A percentile compares a stretch with the other conserved stretches of the same genome.
Evolutionary conservation across 2,113 vertebrate genomes (phyloP).

Genomic region (Tachuris rubrigastra): DNA sequence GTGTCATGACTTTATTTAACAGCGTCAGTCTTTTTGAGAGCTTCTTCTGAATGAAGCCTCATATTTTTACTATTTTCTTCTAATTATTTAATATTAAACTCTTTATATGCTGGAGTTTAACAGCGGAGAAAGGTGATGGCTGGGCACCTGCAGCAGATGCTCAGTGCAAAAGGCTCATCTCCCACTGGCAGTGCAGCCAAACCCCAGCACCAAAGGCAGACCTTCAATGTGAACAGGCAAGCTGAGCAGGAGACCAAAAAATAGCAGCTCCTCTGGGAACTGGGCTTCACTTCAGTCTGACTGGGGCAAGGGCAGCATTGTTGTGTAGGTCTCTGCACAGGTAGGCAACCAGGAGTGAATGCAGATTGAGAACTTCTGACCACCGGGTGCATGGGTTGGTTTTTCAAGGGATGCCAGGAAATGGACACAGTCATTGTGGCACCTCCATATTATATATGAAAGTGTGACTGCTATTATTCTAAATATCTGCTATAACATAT

Average conservation of each 20-base stretch:
- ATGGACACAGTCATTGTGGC: neutral
- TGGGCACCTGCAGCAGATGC: neutral
- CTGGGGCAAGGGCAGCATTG: neutral
- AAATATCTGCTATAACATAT: neutral
- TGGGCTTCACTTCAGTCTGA: neutral
- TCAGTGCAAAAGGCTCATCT: neutral
- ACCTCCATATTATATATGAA: neutral
- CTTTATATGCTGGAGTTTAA: neutral
- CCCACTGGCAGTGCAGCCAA: fast-evolving
- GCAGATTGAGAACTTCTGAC: neutral
- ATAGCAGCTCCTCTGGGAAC: neutral
- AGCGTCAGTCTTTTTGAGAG: neutral
- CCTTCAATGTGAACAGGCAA: neutral
- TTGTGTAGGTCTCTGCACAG: neutral
- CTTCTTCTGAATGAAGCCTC: neutral
- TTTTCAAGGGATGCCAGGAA: neutral
- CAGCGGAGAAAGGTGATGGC: neutral
- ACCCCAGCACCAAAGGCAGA: neutral
- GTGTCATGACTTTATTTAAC: neutral
- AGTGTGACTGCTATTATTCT: neutral
- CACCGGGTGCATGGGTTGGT: neutral
- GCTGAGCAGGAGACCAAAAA: neutral
- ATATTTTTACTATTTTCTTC: neutral
- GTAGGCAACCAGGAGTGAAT: neutral
- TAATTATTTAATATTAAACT: neutral